Conservation (phyloP, 1,140 invertebrate species). For the Drosophila miranda region DNA sequence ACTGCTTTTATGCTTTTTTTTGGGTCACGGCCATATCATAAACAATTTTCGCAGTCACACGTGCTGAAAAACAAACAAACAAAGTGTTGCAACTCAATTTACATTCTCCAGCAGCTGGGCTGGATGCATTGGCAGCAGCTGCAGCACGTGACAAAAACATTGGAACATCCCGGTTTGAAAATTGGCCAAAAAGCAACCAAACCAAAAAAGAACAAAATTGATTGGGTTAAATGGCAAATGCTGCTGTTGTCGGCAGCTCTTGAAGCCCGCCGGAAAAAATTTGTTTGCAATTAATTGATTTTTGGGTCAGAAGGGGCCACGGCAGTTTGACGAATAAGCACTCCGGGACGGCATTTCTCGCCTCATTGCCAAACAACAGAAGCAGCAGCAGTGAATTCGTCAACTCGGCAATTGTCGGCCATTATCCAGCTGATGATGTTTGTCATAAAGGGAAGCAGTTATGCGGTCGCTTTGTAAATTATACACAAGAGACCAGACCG, state of each 20-base stretch:
- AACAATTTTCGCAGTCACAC: constrained; percentile 61
- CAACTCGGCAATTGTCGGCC: no score
- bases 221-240: constrained; percentile 18
- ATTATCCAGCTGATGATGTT: background rate
- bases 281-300: constrained; percentile 43
- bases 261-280: constrained; percentile 10
- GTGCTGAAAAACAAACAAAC: constrained; percentile 69
- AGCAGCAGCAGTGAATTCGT: background rate
- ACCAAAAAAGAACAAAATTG: constrained; percentile 28
- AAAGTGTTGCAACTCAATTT: constrained; percentile 68
- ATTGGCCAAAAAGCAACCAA: constrained; percentile 34
- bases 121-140: constrained; percentile 33
- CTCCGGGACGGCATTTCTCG: constrained; percentile 19
- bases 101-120: constrained; percentile 19
- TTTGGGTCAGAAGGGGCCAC: constrained; percentile 3
- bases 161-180: constrained; percentile 24
- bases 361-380: constrained; percentile 22
- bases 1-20: constrained; percentile 26
- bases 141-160: constrained; percentile 74
- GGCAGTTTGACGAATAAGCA: constrained; percentile 2
- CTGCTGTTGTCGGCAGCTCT: constrained; percentile 1
- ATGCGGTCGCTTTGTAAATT: background rate
- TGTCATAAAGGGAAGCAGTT: background rate
- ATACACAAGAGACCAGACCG: no score
- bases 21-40: constrained; percentile 33